These are phyloP conservation scores for Horisme vitalbata DNA, from an alignment of 2,888 invertebrate genomes.

Conservation along the genomic window DNA sequence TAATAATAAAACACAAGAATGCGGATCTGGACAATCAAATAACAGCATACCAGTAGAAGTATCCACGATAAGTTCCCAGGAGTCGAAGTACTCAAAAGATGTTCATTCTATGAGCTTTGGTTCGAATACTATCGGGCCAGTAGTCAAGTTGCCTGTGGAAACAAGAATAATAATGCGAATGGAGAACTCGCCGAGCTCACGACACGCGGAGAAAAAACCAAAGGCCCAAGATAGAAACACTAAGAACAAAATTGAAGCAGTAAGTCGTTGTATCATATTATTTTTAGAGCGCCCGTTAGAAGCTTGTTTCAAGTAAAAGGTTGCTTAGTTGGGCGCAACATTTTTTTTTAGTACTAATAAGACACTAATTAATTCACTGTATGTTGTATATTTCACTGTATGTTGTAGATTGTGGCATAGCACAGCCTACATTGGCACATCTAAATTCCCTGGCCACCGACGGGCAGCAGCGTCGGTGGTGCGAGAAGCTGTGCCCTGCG, in stretches of 20 bases:
- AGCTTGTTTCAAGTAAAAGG: no score
- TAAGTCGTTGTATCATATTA: conserved; percentile 34
- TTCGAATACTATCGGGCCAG: conserved; percentile 49
- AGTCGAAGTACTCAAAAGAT: conserved; percentile 19
- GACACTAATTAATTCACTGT: no score
- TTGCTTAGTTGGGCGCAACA: no score
- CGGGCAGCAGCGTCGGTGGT: no score
- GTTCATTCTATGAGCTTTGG: conserved; percentile 26
- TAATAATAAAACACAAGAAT: conserved; percentile 18
- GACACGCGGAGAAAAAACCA: conserved; percentile 31
- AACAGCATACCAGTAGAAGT: neutral
- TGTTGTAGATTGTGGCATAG: no score
- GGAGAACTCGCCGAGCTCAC: conserved; percentile 33
- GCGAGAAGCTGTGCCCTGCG: no score
- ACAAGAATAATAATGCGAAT: conserved; percentile 59
- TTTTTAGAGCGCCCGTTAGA: neutral
- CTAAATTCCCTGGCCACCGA: no score
- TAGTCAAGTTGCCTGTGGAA: conserved; percentile 59
- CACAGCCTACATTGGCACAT: no score
- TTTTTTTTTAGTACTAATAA: no score
- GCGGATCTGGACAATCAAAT: neutral
- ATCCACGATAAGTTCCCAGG: neutral
- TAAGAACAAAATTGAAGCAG: conserved; percentile 52
- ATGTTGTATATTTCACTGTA: no score
- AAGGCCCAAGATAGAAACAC: conserved; percentile 37